Evolutionary conservation across 1,140 invertebrate species (phyloP), one percentile per base, ranked within the genome.

Genomic region (Bicyclus anynana): DNA sequence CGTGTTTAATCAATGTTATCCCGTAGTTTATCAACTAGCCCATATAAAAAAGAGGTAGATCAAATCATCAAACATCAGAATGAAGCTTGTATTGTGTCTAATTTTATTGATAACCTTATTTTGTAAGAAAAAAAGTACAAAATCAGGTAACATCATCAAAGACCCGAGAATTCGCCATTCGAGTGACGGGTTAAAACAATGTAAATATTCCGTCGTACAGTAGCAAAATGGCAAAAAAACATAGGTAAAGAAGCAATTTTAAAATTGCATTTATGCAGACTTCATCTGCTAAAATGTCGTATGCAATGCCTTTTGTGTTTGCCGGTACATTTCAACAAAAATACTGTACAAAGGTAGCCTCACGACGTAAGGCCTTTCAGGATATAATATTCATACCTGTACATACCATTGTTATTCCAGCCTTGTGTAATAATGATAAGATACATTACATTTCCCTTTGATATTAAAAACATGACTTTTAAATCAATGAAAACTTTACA

Each of bases 341-440:
- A 55, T 48, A 37, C 20, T 26, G 23, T 7, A 54, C 44, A 55
- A 55, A 55, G 40, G 52, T 55, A 29, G 1, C 29, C n/a, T 33
- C 53, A 27, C 18, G 29, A 50, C 48, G 29, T 50, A 12, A n/a
- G 12, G 7, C 29, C 42, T 48, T 55, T 55, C 51, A 48, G 46
- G 53, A 75, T 73, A 71, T 73, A 69, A 72, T 73, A 75, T 73
- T 76, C 73, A 76, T 69, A 40, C 53, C n/a, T n/a, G n/a, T n/a
- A n/a, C n/a, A 53, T 33, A 12, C 57, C 54, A 71, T 73, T 73
- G 65, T 71, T 40, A 65, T 44, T 55, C 48, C 42, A 48, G 14
- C 9, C 46, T 23, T 10, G 29, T n/a, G 13, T 38, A 40, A 40
- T 57, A 49, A 57, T 49, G 54, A 33, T n/a, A 33, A 3, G 29